Evolutionary conservation across 1,140 invertebrate species (phyloP), one percentile per base, ranked within the genome.

Genomic region (Aphelinus atriplicis): DNA sequence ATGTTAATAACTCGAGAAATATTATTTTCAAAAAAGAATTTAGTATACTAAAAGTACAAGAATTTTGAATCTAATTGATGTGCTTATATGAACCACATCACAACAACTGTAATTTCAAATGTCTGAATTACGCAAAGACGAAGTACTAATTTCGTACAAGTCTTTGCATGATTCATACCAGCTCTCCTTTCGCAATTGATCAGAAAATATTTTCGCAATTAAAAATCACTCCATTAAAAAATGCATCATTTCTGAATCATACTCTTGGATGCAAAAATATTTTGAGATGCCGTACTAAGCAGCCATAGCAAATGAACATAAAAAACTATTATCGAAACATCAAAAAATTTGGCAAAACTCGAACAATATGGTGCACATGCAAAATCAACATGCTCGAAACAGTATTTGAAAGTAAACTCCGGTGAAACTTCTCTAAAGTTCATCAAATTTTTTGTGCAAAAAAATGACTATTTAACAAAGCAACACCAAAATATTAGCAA

Each of bases 261-360:
- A 26, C 26, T 26, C 26, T 26, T 26, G 2, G 9, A 58, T 46
- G 66, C 65, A 58, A 68, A 68, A 68, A 68, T 68, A 68, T 68
- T 68, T 63, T 42, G 45, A 58, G 46, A 67, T 56, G 46, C 58
- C 6, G 66, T 26, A 47, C 42, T 68, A 5, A 0, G 3, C 46
- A 46, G 51, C 46, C 55, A 43, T 61, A 61, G 47, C 68, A 61
- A 61, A 70, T 10, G 61, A 70, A 61, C 46, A 61, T 70, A 61
- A 61, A 45, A 61, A 70, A 70, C 56, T 61, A 70, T 10, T 57
- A 70, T 60, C 68, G 58, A 51, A 70, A 58, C 26, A 61, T 53
- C 5, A 61, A 68, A n/a, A 48, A 57, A 46, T 56, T 46, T 56
- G 56, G 43, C 5, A 42, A 47, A 69, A 69, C 47, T 5, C 68